These are phyloP conservation scores for Hypotaenidia philippensis DNA, from an alignment of 2,797 vertebrate species.

Conservation along the genomic window DNA sequence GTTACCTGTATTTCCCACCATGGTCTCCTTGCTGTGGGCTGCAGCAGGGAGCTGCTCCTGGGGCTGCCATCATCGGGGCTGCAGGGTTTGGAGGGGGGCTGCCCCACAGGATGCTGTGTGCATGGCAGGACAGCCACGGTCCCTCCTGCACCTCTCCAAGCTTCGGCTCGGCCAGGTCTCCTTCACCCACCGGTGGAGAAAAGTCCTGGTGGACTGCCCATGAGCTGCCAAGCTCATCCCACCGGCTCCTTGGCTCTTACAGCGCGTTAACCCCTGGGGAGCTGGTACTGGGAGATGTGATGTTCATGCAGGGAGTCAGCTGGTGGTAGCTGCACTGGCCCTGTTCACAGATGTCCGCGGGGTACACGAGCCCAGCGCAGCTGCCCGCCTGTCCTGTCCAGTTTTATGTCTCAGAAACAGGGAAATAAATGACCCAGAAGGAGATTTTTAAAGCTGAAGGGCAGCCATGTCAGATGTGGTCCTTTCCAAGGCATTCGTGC, in stretches of 20 bases:
- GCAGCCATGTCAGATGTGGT: rapidly evolving
- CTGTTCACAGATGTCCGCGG: neutral
- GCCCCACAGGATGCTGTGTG: rapidly evolving
- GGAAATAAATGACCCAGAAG: neutral
- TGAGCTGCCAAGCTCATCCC: neutral
- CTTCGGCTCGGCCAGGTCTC: neutral
- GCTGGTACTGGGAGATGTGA: neutral
- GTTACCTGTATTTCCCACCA: neutral
- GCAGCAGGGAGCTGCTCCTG: neutral
- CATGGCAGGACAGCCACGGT: rapidly evolving
- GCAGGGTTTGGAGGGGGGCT: neutral
- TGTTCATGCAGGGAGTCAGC: neutral
- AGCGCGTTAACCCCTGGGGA: neutral
- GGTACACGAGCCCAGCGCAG: neutral
- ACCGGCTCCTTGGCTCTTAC: neutral
- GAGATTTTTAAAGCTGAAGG: neutral
- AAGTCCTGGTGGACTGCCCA: neutral
- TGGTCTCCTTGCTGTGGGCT: neutral
- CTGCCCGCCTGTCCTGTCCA: neutral
- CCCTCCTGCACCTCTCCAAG: neutral
- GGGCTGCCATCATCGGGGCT: neutral
- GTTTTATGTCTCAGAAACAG: neutral
- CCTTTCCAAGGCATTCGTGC: neutral
- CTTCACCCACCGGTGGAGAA: rapidly evolving
- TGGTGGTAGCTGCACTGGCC: neutral